phyloP scores from a whole-genome alignment of 2,888 invertebrate species.

The Acleris cristana region DNA sequence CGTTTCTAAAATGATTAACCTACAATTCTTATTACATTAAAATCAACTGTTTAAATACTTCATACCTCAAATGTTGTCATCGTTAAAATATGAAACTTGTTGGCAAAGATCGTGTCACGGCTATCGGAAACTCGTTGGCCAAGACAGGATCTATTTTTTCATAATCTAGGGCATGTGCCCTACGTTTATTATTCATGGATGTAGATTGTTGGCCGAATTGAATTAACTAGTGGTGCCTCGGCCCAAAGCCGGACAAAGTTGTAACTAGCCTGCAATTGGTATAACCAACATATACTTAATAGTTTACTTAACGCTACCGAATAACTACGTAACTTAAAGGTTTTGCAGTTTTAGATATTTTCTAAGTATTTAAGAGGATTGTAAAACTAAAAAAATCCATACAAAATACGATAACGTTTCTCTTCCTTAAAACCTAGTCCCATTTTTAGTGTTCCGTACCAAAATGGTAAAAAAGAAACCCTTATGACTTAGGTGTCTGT shows the following conservation, averaged over 20 bases:
- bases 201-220: constrained; percentile 29
- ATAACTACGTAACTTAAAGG: too few relatives aligned
- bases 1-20: too few relatives aligned
- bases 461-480: too few relatives aligned
- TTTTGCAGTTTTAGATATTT: too few relatives aligned
- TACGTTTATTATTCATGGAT: constrained; percentile 32
- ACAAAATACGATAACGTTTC: too few relatives aligned
- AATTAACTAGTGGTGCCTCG: constrained; percentile 9
- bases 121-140: constrained; percentile 25
- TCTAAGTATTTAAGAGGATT: too few relatives aligned
- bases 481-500: too few relatives aligned
- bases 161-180: constrained; percentile 32
- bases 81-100: constrained; percentile 17
- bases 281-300: not conserved
- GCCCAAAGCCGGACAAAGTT: constrained; percentile 9
- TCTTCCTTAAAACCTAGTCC: too few relatives aligned
- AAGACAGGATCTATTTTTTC: constrained; percentile 24
- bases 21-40: too few relatives aligned
- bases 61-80: constrained; percentile 20
- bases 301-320: too few relatives aligned
- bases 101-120: constrained; percentile 19
- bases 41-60: constrained; percentile 2
- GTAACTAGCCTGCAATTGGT: not conserved
- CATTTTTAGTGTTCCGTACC: too few relatives aligned
- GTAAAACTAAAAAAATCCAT: too few relatives aligned